A percentile compares a stretch with the other conserved stretches of the same genome.
Evolutionary conservation across 2,797 vertebrate genomes (phyloP).

Genomic region (Chelidonichthys spinosus): DNA sequence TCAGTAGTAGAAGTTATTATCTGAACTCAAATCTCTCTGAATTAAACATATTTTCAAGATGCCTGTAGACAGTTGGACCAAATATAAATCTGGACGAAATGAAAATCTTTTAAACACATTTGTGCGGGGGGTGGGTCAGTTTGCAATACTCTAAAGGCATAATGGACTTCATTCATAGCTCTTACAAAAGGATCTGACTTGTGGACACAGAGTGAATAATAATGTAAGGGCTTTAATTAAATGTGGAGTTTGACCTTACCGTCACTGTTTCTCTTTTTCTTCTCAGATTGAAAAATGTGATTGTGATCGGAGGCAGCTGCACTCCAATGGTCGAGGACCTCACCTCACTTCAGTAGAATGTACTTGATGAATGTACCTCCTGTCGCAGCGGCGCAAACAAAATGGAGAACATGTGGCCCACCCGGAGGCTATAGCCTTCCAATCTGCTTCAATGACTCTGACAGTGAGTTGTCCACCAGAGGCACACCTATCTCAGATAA

Average conservation of each 20-base stretch:
- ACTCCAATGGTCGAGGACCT: conserved; percentile 66
- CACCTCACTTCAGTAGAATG: conserved; percentile 89
- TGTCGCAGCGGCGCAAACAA: conserved; percentile 90
- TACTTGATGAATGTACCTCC: conserved; percentile 96
- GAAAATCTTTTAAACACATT: neutral
- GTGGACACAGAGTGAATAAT: neutral
- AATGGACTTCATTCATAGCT: neutral
- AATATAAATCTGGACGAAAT: neutral
- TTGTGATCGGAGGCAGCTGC: conserved; percentile 61
- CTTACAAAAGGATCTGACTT: neutral
- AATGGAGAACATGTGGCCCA: conserved; percentile 92
- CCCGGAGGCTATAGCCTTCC: conserved; percentile 89
- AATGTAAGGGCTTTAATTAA: neutral
- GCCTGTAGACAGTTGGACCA: neutral
- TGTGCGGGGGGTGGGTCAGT: neutral
- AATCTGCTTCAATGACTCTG: conserved; percentile 89
- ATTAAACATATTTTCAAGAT: neutral
- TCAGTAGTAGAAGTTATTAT: no score
- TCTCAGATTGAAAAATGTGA: conserved; percentile 85
- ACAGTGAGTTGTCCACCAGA: conserved; percentile 80
- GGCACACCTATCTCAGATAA: conserved; percentile 87
- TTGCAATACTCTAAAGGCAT: neutral
- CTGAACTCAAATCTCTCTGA: neutral
- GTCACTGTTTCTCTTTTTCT: conserved; percentile 29
- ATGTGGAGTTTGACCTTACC: neutral